A percentile compares a stretch with the other conserved stretches of the same genome.
Conservation (phyloP, 2,797 vertebrate genomes). For the Taeniopygia guttata region DNA sequence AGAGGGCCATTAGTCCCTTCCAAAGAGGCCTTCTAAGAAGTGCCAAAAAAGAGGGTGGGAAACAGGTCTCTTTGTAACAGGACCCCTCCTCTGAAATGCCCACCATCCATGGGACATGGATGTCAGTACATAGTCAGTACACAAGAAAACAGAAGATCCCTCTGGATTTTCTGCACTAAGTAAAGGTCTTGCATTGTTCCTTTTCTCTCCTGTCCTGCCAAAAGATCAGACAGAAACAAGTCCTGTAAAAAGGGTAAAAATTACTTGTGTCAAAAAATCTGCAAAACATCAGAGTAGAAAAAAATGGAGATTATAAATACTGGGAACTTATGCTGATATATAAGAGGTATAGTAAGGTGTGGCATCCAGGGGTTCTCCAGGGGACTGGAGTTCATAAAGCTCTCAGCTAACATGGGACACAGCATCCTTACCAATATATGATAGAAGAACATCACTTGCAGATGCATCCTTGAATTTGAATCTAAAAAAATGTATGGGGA, state of each 20-base stretch:
- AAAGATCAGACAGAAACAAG: not conserved
- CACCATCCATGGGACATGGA: not conserved
- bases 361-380: not conserved
- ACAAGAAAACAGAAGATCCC: not conserved
- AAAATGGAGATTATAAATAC: not conserved
- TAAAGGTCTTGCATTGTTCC: not conserved
- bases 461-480: not conserved
- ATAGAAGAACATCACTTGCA: not conserved
- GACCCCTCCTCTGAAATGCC: not conserved
- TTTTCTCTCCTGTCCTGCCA: not conserved
- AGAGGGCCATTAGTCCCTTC: conserved; percentile 39
- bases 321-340: not conserved
- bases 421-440: not conserved
- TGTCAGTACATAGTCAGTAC: too few species aligned
- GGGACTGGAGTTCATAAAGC: not conserved
- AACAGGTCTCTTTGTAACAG: conserved; percentile 11
- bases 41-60: conserved; percentile 13
- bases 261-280: not conserved
- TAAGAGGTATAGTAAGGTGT: not conserved
- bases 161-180: not conserved
- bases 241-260: not conserved
- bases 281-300: not conserved
- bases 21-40: conserved; percentile 23
- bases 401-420: not conserved
- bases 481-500: not conserved